Evolutionary conservation across 2,797 vertebrate genomes (phyloP), one percentile per base, ranked within the genome.

Genomic region (Eulemur albifrons): DNA sequence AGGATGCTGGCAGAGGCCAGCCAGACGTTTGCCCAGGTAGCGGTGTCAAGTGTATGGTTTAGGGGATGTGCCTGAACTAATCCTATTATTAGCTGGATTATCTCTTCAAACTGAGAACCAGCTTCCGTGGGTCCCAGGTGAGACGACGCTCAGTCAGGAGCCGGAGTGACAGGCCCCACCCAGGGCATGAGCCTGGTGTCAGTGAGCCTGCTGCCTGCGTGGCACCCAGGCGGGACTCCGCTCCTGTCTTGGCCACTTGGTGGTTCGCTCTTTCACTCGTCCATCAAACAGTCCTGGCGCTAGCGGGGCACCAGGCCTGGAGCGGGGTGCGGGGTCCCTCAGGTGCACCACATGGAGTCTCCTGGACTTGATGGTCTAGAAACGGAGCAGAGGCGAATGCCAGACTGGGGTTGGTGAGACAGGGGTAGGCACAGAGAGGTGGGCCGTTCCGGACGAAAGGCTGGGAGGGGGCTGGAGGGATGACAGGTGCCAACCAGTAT

Each of bases 71-170:
- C 89, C 65, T 96, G 96, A 97, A 97, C 90, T 98, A 98, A 98
- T 98, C 98, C 97, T 97, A 88, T 98, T 98, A 98, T 97, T 97
- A 97, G 97, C 94, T 95, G 92, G 98, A 98, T 98, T 98, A 97
- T 97, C 85, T 98, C 97, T 97, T 97, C 97, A 98, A 97, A 32
- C 87, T 59, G 87, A 92, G 59, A 17, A 97, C 80, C 48, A 7
- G 13, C 93, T 82, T 88, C 94, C 92, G 93, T 77, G 87, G 96
- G 96, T 98, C 97, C 95, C 96, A 79, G 83, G 92, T 84, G 93
- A 97, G 89, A 95, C 13, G 89, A 95, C 11, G 61, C 91, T 97
- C 95, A 94, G 90, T 50, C 9, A 7, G 63, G 97, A 97, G 94
- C 90, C 94, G 83, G 94, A 90, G 93, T 82, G 96, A 82, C 32